phyloP scores from a whole-genome alignment of 2,797 vertebrate genomes.

The Leuciscus waleckii region DNA sequence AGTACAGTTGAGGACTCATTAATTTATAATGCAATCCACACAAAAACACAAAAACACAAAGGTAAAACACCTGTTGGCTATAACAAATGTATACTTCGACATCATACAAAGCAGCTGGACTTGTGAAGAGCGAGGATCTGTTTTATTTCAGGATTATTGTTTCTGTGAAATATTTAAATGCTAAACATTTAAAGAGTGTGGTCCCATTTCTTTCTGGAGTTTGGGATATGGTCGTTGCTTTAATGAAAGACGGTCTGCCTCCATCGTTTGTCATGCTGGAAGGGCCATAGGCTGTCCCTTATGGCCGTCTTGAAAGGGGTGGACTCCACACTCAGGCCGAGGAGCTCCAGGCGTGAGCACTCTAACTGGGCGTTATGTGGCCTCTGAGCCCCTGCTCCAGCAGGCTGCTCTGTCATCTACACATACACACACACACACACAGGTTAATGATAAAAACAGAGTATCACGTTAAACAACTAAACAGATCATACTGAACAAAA shows the following conservation, averaged over 20 bases:
- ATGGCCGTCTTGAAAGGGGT: conserved; percentile 86
- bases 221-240: conserved; percentile 49
- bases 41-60: conserved; percentile 31
- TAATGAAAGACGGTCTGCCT: conserved; percentile 96
- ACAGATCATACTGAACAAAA: not conserved
- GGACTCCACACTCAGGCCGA: conserved; percentile 86
- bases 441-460: not conserved
- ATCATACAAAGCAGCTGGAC: conserved; percentile 33
- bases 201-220: not conserved
- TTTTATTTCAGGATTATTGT: not conserved
- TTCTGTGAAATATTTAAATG: conserved; percentile 80
- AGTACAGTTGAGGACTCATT: not conserved
- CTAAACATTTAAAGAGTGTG: conserved; percentile 18
- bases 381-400: conserved; percentile 80
- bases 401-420: conserved; percentile 88
- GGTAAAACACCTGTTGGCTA: not conserved
- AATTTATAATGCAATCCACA: conserved; percentile 30
- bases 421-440: conserved; percentile 40
- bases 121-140: not conserved
- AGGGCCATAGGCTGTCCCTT: conserved; percentile 93
- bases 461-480: not conserved
- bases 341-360: conserved; percentile 88
- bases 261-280: conserved; percentile 92
- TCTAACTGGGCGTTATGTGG: conserved; percentile 89
- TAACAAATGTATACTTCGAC: conserved; percentile 9